A percentile compares a stretch with the other conserved stretches of the same genome.
These are phyloP conservation scores for Zaprionus ghesquierei DNA, from an alignment of 1,140 invertebrate genomes.

Conservation along the genomic window DNA sequence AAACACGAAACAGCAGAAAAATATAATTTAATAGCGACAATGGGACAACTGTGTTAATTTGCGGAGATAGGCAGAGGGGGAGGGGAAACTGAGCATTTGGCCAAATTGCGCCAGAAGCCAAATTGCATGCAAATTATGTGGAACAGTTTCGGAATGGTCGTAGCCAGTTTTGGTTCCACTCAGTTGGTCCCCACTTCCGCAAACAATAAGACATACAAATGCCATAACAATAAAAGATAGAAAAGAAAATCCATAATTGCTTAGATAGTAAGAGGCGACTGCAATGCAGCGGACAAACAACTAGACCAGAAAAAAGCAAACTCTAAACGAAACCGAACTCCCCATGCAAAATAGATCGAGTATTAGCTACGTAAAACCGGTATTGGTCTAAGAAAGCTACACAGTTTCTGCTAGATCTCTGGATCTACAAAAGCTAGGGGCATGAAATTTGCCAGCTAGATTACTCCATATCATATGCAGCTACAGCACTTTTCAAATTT, in stretches of 20 bases:
- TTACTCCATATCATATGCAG: not conserved
- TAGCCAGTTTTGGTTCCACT: slow-evolving; percentile 25
- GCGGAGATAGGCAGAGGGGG: not conserved
- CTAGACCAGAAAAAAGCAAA: not conserved
- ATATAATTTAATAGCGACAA: slow-evolving; percentile 24
- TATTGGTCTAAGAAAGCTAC: not conserved
- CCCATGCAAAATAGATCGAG: slow-evolving; percentile 39
- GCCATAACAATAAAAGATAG: slow-evolving; percentile 35
- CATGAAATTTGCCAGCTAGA: not conserved
- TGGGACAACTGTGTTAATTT: slow-evolving; percentile 76
- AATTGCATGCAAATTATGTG: slow-evolving; percentile 80
- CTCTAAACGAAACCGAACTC: slow-evolving; percentile 23
- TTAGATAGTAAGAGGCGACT: not conserved
- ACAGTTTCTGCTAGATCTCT: not conserved
- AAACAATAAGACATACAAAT: slow-evolving; percentile 38
- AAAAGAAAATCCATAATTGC: slow-evolving; percentile 31
- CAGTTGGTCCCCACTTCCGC: slow-evolving; percentile 38
- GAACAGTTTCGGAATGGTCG: slow-evolving; percentile 35
- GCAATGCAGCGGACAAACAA: slow-evolving; percentile 13
- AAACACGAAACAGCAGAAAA: not conserved
- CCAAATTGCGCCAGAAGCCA: slow-evolving; percentile 73
- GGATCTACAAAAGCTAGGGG: not conserved
- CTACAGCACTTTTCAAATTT: not conserved
- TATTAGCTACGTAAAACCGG: not conserved
- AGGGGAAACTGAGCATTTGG: slow-evolving; percentile 49